phyloP scores from a whole-genome alignment of 1,140 invertebrate species.

The Halotydeus destructor region DNA sequence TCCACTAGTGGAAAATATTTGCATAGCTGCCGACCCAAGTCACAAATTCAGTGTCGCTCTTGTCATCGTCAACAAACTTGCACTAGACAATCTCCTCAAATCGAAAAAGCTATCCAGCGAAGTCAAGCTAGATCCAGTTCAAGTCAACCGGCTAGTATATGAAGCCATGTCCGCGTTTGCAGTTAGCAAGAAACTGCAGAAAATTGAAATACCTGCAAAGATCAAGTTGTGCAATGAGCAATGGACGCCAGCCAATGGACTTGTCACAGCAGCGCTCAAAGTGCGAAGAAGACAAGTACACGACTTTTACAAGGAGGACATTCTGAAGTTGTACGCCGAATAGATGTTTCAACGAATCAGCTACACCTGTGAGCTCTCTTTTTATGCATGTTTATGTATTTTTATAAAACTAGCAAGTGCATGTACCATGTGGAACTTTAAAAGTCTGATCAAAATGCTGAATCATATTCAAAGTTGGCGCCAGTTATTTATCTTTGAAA shows the following conservation, averaged over 20 bases:
- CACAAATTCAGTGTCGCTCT: conserved; percentile 72
- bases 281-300: conserved; percentile 86
- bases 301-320: conserved; percentile 66
- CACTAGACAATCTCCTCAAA: conserved; percentile 35
- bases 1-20: conserved; percentile 82
- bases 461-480: too few species aligned
- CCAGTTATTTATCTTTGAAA: too few species aligned
- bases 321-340: conserved; percentile 59
- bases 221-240: neutral
- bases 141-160: conserved; percentile 51
- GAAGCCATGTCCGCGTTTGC: conserved; percentile 55
- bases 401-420: too few species aligned
- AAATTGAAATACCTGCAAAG: conserved; percentile 30
- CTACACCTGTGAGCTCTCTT: too few species aligned
- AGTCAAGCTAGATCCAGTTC: conserved; percentile 45
- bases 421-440: too few species aligned
- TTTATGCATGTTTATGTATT: too few species aligned
- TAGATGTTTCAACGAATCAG: too few species aligned
- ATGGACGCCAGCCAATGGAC: neutral
- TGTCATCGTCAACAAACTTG: conserved; percentile 53
- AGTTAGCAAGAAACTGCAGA: conserved; percentile 43
- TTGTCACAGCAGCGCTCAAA: conserved; percentile 60
- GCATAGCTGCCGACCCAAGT: conserved; percentile 66
- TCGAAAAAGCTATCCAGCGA: conserved; percentile 43
- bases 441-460: too few species aligned